Conservation (phyloP, 2,797 vertebrate genomes). For the Silurus lanzhouensis region DNA sequence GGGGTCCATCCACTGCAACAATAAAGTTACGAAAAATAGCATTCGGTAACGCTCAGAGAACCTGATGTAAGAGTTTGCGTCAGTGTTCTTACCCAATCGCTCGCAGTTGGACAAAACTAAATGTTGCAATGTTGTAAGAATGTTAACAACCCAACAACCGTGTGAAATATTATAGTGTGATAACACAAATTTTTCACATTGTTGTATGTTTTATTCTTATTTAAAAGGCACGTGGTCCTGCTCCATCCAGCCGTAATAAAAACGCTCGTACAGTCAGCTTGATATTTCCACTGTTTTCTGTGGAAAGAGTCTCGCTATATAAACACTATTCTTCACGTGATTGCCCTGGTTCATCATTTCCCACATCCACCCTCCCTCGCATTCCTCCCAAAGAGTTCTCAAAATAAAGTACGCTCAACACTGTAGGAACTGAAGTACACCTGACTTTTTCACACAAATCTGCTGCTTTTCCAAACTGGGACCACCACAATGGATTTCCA, state of each 20-base stretch:
- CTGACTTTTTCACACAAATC: too few relatives aligned
- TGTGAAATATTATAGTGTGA: too few relatives aligned
- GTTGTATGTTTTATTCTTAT: too few relatives aligned
- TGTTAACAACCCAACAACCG: not conserved
- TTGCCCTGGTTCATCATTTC: conserved; percentile 1
- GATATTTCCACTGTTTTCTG: conserved; percentile 1
- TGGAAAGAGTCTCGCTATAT: not conserved
- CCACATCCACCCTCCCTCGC: conserved; percentile 6
- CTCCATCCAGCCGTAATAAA: not conserved
- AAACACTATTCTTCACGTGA: conserved; percentile 1
- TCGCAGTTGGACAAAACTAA: not conserved
- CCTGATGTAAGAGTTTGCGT: not conserved
- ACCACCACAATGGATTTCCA: too few relatives aligned
- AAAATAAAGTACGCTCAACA: too few relatives aligned
- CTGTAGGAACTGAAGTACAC: too few relatives aligned
- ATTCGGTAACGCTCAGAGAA: not conserved
- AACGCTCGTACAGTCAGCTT: not conserved
- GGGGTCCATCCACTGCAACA: too few relatives aligned
- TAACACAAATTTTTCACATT: too few relatives aligned
- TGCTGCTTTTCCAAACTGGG: too few relatives aligned
- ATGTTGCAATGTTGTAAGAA: conserved; percentile 1
- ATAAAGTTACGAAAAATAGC: not conserved
- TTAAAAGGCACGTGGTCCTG: too few relatives aligned
- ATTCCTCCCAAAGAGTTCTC: not conserved
- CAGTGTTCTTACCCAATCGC: not conserved